phyloP scores from a whole-genome alignment of 92 coral and sea anemone species.

The Montipora capitata region DNA sequence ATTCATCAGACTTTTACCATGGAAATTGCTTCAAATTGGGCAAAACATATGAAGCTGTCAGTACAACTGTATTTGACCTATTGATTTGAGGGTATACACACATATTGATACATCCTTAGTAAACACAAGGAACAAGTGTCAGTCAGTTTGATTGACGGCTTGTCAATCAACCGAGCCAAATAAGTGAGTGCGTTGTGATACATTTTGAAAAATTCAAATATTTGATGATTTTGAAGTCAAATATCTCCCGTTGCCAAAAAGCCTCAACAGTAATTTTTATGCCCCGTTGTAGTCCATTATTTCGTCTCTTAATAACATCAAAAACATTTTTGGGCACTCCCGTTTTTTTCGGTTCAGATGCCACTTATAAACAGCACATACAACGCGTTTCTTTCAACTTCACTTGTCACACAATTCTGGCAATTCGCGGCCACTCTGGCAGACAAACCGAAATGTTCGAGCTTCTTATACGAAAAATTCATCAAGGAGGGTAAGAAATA shows the following conservation, averaged over 20 bases:
- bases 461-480: not conserved
- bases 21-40: not conserved
- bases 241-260: slow-evolving; percentile 17
- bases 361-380: not conserved
- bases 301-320: slow-evolving; percentile 2
- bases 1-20: not conserved
- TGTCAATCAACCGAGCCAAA: not conserved
- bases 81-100: not conserved
- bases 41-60: slow-evolving; percentile 4
- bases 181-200: not conserved
- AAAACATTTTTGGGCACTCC: slow-evolving; percentile 12
- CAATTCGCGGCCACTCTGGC: not conserved
- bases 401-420: not conserved
- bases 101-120: slow-evolving; percentile 6
- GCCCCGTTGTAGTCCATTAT: not conserved
- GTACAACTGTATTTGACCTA: slow-evolving; percentile 15
- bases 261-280: not conserved
- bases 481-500: not conserved
- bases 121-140: not conserved
- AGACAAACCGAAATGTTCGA: not conserved
- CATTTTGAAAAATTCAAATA: not conserved
- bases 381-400: not conserved
- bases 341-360: not conserved
- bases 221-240: not conserved
- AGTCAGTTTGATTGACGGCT: slow-evolving; percentile 19